Evolutionary conservation across 2,888 invertebrate genomes (phyloP).

Genomic region (Prosapia bicincta): DNA sequence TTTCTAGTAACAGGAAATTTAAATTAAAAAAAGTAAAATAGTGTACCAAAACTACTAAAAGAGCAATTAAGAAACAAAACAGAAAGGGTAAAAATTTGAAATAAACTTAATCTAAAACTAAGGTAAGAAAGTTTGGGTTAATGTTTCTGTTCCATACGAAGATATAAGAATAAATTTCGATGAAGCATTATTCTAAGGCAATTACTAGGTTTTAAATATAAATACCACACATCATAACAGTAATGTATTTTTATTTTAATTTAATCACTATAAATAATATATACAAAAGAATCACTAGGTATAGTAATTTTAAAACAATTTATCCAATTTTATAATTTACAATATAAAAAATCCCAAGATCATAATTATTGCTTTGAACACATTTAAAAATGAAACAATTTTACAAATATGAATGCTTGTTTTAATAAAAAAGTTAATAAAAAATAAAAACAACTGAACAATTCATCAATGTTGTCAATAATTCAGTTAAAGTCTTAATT

Average conservation of each 20-base stretch:
- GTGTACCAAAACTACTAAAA: too few relatives aligned
- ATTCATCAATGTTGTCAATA: neutral
- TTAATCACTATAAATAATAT: slow-evolving; percentile 24
- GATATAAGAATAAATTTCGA: too few relatives aligned
- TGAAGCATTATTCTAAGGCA: too few relatives aligned
- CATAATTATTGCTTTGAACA: neutral
- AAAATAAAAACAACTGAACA: neutral
- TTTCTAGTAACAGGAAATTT: too few relatives aligned
- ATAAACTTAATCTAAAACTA: too few relatives aligned
- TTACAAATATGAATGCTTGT: neutral
- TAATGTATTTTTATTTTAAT: slow-evolving; percentile 11
- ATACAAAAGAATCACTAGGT: slow-evolving; percentile 5
- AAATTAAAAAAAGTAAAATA: too few relatives aligned
- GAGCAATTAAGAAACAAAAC: too few relatives aligned
- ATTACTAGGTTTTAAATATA: too few relatives aligned
- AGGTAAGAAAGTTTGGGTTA: too few relatives aligned
- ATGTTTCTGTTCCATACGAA: too few relatives aligned
- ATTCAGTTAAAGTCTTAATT: neutral
- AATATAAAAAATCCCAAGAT: neutral
- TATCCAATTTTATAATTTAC: neutral
- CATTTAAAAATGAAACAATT: neutral
- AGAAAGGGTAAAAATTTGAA: too few relatives aligned
- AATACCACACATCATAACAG: neutral
- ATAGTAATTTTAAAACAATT: neutral
- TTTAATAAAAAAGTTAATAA: neutral